A percentile compares a stretch with the other conserved stretches of the same genome.
These are phyloP conservation scores for Odocoileus virginianus DNA, from an alignment of 2,113 vertebrate species.

Conservation along the genomic window DNA sequence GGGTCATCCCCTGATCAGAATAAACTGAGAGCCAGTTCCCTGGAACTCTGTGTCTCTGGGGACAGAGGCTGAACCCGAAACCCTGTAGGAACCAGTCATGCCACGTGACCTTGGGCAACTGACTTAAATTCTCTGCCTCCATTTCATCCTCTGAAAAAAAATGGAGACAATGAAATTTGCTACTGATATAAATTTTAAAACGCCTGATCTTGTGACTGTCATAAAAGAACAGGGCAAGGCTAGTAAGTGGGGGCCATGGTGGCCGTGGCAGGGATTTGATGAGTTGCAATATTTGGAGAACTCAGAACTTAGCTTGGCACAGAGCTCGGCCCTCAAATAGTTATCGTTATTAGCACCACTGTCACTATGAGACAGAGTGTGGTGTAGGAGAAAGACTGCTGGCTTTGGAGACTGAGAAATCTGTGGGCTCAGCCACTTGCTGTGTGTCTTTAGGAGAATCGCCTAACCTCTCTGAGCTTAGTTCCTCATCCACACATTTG, in stretches of 20 bases:
- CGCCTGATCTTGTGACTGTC: too few species aligned
- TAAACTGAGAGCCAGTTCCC: background rate
- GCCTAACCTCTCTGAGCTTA: background rate
- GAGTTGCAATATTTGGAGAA: too few species aligned
- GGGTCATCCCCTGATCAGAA: background rate
- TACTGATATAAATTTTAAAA: background rate
- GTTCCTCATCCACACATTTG: background rate
- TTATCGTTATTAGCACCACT: rapidly evolving
- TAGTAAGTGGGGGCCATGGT: rapidly evolving
- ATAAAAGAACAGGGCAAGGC: background rate
- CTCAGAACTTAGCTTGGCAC: background rate
- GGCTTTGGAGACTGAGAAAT: background rate
- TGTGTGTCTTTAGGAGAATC: background rate
- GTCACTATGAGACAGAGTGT: background rate
- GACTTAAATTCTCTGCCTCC: background rate
- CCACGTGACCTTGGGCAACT: background rate
- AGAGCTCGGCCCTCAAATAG: background rate
- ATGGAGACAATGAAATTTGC: background rate
- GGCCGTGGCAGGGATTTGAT: too few species aligned
- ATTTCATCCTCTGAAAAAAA: background rate
- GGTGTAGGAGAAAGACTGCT: rapidly evolving
- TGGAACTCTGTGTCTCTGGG: background rate
- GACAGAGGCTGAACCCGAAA: background rate
- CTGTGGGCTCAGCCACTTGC: background rate
- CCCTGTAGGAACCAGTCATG: background rate